phyloP scores from a whole-genome alignment of 2,888 invertebrate species.

The Lasioglossum marginatum region DNA sequence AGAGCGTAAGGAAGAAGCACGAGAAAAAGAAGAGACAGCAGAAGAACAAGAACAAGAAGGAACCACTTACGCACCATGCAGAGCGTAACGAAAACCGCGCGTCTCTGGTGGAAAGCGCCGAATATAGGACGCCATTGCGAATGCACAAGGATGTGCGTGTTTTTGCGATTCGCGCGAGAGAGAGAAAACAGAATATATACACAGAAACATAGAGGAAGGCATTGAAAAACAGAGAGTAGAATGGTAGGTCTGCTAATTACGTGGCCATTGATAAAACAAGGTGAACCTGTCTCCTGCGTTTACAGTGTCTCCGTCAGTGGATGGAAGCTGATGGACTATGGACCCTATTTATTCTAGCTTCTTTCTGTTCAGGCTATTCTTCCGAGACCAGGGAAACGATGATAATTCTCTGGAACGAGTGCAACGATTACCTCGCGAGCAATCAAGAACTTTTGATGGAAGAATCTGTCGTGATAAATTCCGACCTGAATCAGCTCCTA shows the following conservation, averaged over 20 bases:
- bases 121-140: background rate
- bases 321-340: no score
- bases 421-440: no score
- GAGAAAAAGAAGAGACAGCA: background rate
- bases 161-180: background rate
- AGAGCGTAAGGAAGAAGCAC: background rate
- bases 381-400: no score
- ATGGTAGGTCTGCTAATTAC: background rate
- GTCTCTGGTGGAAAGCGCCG: slow-evolving; percentile 1
- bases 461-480: no score
- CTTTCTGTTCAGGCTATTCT: no score
- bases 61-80: background rate
- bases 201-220: background rate
- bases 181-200: background rate
- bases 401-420: no score
- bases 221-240: background rate
- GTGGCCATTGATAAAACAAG: no score
- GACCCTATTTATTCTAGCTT: no score
- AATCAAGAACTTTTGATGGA: no score
- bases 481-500: no score
- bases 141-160: background rate
- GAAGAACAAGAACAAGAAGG: background rate
- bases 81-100: slow-evolving; percentile 13
- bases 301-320: no score
- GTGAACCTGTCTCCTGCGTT: no score